Conservation (phyloP, 2,888 invertebrate species). For the Dolomedes plantarius region DNA sequence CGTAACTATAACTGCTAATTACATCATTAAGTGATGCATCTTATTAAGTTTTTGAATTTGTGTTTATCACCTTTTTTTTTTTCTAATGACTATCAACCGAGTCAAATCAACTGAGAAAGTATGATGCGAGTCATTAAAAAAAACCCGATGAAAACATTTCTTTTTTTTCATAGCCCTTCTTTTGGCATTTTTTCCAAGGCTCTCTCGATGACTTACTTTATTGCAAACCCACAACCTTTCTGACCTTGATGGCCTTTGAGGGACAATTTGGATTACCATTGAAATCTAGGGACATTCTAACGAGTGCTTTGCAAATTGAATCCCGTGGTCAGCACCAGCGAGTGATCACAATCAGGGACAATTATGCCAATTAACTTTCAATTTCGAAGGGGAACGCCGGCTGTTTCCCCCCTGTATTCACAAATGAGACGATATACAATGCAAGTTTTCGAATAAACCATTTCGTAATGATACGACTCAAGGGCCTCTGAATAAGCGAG, state of each 20-base stretch:
- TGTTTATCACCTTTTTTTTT: too few relatives aligned
- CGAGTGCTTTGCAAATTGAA: not conserved
- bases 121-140: too few relatives aligned
- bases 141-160: too few relatives aligned
- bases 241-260: not conserved
- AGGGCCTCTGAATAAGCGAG: not conserved
- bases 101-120: too few relatives aligned
- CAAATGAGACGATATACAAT: not conserved
- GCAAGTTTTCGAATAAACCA: not conserved
- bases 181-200: too few relatives aligned
- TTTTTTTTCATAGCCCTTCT: too few relatives aligned
- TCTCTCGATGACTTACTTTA: too few relatives aligned
- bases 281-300: not conserved
- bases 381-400: not conserved
- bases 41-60: too few relatives aligned
- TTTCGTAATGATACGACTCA: not conserved
- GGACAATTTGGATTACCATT: not conserved
- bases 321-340: not conserved
- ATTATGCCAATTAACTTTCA: slow-evolving; percentile 16
- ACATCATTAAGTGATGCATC: too few relatives aligned
- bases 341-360: slow-evolving; percentile 9
- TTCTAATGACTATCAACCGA: too few relatives aligned
- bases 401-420: not conserved
- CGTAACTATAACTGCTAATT: too few relatives aligned
- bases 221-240: not conserved